Base-by-base conservation (phyloP, 2,888 invertebrate genomes). In the Scaptomyza caliginosa region DNA sequence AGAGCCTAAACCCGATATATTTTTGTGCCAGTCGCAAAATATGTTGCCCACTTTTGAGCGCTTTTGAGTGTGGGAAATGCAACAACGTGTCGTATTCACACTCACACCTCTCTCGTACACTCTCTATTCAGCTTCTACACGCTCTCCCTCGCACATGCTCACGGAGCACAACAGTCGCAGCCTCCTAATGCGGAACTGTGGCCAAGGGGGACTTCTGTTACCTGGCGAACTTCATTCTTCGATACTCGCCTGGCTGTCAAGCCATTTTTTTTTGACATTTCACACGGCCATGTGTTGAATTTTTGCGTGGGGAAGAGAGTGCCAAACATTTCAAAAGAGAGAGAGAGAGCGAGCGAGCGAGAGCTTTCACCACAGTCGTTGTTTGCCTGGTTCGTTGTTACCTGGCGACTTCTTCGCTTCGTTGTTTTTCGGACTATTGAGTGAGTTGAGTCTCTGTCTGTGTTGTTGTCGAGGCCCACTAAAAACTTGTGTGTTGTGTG, bases 341-440 rank as follows among this genome's bases (percentile, higher is more conserved):
- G 30, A 39, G 40, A 26, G 16, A 32, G 36, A n/a, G 43, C 21
- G 45, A 62, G 54, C 42, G 51, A 21, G 43, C 0, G 55, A 40
- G 56, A 72, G 74, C 81, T 81, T 81, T 63, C 71, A 67, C 70
- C 84, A 68, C 52, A 55, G 43, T 43, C 55, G 42, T 36, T 38
- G 64, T 42, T 56, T 56, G 77, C 70, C 66, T 66, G 67, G 70
- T 45, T 58, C 70, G 43, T 28, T n/a, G 46, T 65, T 77, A 70
- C 67, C 85, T 84, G 63, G 62, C 57, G 59, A 50, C 54, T 50
- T 48, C 59, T 62, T 59, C 51, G 36, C 46, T 58, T 34, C 13
- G 40, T 42, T 42, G 57, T 34, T 52, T 72, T 84, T 86, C 87
- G 87, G 83, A 84, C 66, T 76, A 83, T 86, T 84, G 87, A 83